Conservation (phyloP, 2,888 invertebrate species). For the Entomobrya proxima region DNA sequence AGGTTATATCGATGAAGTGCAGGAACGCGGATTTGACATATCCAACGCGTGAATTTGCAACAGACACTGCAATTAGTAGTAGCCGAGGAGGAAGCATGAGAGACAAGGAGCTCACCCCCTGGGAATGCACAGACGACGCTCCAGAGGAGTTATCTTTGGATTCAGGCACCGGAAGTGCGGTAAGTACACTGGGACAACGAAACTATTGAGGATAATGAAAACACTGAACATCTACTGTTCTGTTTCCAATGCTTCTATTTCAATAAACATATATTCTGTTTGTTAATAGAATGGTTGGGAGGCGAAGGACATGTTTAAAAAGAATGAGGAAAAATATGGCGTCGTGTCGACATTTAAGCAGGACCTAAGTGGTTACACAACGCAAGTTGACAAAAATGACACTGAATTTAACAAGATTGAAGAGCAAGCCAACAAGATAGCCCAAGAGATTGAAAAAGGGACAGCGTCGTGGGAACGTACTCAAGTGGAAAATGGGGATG, state of each 20-base stretch:
- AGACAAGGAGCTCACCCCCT: slow-evolving; percentile 91
- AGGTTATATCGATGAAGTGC: slow-evolving; percentile 73
- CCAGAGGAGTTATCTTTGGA: slow-evolving; percentile 53
- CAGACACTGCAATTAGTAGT: slow-evolving; percentile 89
- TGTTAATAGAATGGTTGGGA: slow-evolving; percentile 92
- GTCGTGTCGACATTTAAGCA: slow-evolving; percentile 95
- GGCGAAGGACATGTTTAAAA: slow-evolving; percentile 96
- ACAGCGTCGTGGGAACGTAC: slow-evolving; percentile 88
- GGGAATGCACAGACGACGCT: slow-evolving; percentile 81
- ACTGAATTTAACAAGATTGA: slow-evolving; percentile 90
- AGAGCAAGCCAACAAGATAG: slow-evolving; percentile 92
- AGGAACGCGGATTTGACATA: slow-evolving; percentile 71
- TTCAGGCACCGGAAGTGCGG: slow-evolving; percentile 16
- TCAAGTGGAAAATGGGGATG: slow-evolving; percentile 94
- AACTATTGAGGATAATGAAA: no score
- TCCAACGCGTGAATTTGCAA: slow-evolving; percentile 77
- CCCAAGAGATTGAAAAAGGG: slow-evolving; percentile 93
- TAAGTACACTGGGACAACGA: not conserved
- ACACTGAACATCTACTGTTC: no score
- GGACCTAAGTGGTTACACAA: slow-evolving; percentile 93
- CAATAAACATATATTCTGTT: not conserved
- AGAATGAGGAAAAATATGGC: slow-evolving; percentile 93
- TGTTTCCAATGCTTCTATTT: no score
- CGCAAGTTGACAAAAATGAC: slow-evolving; percentile 89
- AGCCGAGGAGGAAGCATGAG: slow-evolving; percentile 85